Evolutionary conservation across 2,888 invertebrate species (phyloP).

Genomic region (Physocephala rufipes): DNA sequence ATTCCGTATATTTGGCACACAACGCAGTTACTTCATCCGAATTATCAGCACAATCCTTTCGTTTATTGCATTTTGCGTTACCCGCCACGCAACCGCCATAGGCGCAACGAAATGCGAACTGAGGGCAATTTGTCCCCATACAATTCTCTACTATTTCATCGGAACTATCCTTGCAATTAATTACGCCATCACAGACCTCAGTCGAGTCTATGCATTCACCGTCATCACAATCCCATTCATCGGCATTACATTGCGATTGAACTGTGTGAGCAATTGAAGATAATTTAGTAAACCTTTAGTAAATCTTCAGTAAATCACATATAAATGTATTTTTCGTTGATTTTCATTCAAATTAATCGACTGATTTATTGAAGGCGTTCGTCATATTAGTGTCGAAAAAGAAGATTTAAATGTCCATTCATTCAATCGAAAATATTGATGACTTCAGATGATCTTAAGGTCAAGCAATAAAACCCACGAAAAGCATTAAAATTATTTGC

Average conservation of each 20-base stretch:
- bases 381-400: too few species aligned
- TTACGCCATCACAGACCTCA: constrained; percentile 46
- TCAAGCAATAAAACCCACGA: too few species aligned
- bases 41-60: constrained; percentile 51
- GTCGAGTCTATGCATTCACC: constrained; percentile 55
- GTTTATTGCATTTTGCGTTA: constrained; percentile 47
- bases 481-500: too few species aligned
- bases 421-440: too few species aligned
- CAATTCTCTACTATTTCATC: constrained; percentile 45
- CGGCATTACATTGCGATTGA: constrained; percentile 28
- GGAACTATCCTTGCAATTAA: constrained; percentile 46
- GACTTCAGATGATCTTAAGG: too few species aligned
- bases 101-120: constrained; percentile 53
- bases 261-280: not conserved
- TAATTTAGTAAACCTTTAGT: too few species aligned
- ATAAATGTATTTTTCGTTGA: too few species aligned
- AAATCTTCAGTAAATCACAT: too few species aligned
- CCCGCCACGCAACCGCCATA: constrained; percentile 54
- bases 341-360: too few species aligned
- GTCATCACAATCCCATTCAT: constrained; percentile 50
- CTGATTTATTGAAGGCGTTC: too few species aligned
- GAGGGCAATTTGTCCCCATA: constrained; percentile 45
- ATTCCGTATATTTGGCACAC: constrained; percentile 41
- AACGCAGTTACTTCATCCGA: constrained; percentile 51
- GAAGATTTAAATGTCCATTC: too few species aligned